Conservation (phyloP, 2,888 invertebrate genomes). For the Corbicula japonica region DNA sequence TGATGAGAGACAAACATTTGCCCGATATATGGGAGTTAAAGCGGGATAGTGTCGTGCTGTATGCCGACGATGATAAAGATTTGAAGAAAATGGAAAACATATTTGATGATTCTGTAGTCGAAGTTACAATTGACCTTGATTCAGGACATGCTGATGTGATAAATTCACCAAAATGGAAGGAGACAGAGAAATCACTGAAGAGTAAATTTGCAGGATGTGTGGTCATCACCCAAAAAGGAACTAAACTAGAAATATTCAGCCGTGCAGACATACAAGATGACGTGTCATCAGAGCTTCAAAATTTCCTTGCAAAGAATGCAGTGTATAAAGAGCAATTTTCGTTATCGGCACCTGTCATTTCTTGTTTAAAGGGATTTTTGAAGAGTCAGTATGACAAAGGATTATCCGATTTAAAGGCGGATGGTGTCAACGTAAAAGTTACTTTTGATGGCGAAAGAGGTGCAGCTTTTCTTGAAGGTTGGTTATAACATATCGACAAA, state of each 20-base stretch:
- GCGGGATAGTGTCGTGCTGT: slow-evolving; percentile 18
- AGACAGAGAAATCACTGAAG: slow-evolving; percentile 27
- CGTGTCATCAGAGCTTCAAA: slow-evolving; percentile 36
- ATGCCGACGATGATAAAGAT: slow-evolving; percentile 36
- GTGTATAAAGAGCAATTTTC: slow-evolving; percentile 41
- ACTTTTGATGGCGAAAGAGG: slow-evolving; percentile 12
- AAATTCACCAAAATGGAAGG: slow-evolving; percentile 42
- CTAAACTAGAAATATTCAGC: slow-evolving; percentile 41
- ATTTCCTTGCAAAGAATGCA: slow-evolving; percentile 46
- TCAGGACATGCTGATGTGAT: slow-evolving; percentile 14
- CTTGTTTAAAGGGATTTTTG: slow-evolving; percentile 26
- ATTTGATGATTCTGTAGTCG: slow-evolving; percentile 29
- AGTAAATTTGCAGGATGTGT: slow-evolving; percentile 39
- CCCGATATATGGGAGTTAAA: slow-evolving; percentile 51
- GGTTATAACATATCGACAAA: too few relatives aligned
- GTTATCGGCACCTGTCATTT: slow-evolving; percentile 21
- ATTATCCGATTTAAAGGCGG: slow-evolving; percentile 6
- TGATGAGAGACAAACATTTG: slow-evolving; percentile 27
- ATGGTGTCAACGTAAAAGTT: slow-evolving; percentile 14
- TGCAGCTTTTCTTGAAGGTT: slow-evolving; percentile 30
- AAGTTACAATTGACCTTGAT: slow-evolving; percentile 40
- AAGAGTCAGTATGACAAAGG: slow-evolving; percentile 14
- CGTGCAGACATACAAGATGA: slow-evolving; percentile 22
- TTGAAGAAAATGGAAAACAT: slow-evolving; percentile 36
- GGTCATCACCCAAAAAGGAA: slow-evolving; percentile 9